Evolutionary conservation across 2,888 invertebrate genomes (phyloP), one percentile per base, ranked within the genome.

Genomic region (Lapara coniferarum): DNA sequence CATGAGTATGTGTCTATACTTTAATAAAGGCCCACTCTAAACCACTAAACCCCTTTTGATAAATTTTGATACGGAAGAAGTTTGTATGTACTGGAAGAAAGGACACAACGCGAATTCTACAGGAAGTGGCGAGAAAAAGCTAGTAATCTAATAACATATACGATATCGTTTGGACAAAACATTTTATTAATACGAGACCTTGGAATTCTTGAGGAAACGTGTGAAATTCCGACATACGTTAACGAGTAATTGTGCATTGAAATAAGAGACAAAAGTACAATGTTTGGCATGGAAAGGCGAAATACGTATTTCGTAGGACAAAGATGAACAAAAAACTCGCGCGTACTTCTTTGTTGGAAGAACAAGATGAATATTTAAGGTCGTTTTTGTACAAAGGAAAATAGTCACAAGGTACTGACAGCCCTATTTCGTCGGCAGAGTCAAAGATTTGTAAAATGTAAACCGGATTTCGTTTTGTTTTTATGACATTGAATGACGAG

Each of bases 181-280:
- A 37, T 37, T 37, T 49, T 63, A 63, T 63, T 46, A 49, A 63
- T 63, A 49, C 44, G 49, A 63, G 13, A 46, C 63, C 63, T 63
- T 63, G 63, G 19, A 63, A 57, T 30, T 37, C 57, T 49, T 13
- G 49, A 19, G 13, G 46, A 8, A 4, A 55, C 59, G 59, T 19
- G 46, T 19, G 46, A 19, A 63, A 59, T 46, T 49, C 46, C 44
- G n/a, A 16, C 2, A 63, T 46, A 14, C 49, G 16, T 63, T 63
- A 63, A 63, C 49, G 12, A 19, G 10, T 55, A 8, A 37, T n/a
- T 14, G n/a, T n/a, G 10, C n/a, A 16, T 16, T 16, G 1, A 53
- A 53, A 16, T 53, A 53, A 53, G 53, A 0, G 2, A 53, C 16
- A 53, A 53, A 16, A n/a, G 2, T 2, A n/a, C 14, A 5, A 14